Conservation (phyloP, 2,113 vertebrate genomes). For the Centropus unirufus region DNA sequence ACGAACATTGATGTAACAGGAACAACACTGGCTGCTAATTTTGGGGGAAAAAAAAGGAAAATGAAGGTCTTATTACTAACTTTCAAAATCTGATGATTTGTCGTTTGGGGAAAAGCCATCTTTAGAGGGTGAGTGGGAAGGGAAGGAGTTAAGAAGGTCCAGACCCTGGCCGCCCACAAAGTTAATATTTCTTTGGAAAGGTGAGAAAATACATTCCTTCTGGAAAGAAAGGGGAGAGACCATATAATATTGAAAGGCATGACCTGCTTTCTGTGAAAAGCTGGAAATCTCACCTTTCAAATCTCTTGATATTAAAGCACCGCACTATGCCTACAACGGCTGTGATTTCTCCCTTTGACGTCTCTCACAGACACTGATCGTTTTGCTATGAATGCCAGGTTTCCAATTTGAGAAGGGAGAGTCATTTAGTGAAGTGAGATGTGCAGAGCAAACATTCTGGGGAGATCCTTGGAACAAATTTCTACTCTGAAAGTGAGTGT, state of each 20-base stretch:
- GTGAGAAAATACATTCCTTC: background rate
- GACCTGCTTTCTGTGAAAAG: background rate
- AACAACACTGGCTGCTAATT: background rate
- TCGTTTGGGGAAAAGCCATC: fast-evolving
- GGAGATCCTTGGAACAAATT: background rate
- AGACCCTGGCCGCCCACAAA: background rate
- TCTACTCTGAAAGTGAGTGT: background rate
- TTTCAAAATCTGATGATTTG: background rate
- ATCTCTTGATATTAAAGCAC: background rate
- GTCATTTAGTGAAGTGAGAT: background rate
- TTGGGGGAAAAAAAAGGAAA: background rate
- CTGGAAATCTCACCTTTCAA: background rate
- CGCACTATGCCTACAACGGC: background rate
- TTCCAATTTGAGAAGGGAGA: background rate
- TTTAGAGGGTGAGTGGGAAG: fast-evolving
- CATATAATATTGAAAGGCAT: background rate
- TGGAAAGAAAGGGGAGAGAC: background rate
- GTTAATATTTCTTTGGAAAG: background rate
- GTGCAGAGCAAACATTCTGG: background rate
- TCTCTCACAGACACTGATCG: background rate
- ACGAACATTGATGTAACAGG: background rate
- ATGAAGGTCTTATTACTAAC: background rate
- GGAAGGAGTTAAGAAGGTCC: background rate
- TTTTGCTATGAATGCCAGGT: background rate
- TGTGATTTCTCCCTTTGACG: background rate